Conservation (phyloP, 1,140 invertebrate species). For the Brachionus rubens region DNA sequence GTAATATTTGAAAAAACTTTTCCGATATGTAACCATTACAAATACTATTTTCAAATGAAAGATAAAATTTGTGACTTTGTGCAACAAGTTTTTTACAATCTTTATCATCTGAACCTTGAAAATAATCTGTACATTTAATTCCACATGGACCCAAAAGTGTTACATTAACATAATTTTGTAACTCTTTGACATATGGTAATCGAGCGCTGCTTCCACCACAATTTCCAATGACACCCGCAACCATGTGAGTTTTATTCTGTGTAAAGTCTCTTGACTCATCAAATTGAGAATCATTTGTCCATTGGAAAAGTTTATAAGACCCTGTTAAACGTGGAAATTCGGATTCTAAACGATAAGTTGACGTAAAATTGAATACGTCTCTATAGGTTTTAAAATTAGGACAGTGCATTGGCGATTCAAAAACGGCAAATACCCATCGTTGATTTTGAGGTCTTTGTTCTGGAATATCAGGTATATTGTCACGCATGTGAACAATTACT, state of each 20-base stretch:
- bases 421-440: constrained; percentile 37
- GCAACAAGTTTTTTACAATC: neutral
- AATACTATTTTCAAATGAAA: constrained; percentile 48
- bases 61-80: constrained; percentile 46
- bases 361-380: constrained; percentile 26
- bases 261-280: neutral
- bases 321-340: constrained; percentile 20
- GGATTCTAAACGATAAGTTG: neutral
- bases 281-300: neutral
- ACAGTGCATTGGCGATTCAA: constrained; percentile 17
- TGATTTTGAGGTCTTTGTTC: neutral
- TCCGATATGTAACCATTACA: constrained; percentile 48
- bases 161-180: constrained; percentile 3
- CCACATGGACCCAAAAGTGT: constrained; percentile 26
- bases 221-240: neutral
- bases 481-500: constrained; percentile 1
- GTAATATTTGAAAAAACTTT: constrained; percentile 46
- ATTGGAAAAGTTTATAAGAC: neutral
- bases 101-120: neutral
- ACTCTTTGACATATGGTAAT: neutral
- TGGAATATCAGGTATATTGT: neutral
- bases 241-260: neutral
- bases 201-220: neutral
- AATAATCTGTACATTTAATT: neutral
- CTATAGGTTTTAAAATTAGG: neutral